Evolutionary conservation across 1,140 invertebrate genomes (phyloP), one percentile per base, ranked within the genome.

Genomic region (Augochlora pura): DNA sequence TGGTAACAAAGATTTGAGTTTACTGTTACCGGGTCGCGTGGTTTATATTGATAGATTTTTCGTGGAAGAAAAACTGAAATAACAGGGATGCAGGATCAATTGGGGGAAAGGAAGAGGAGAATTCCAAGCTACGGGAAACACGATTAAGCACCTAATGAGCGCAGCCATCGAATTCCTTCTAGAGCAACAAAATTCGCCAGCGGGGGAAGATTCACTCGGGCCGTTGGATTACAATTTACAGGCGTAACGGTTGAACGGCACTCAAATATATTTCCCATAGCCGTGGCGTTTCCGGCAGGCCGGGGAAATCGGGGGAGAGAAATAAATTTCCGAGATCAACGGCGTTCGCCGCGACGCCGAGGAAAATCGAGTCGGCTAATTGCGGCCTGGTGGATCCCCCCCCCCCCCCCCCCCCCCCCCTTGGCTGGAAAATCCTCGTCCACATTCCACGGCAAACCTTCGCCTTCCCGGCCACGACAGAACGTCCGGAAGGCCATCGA

Each of bases 341-440:
- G 89, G 86, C 81, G 83, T 81, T 80, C 77, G 71, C 57, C 52
- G 74, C 52, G 76, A 59, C 78, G 76, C 38, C 74, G 83, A 81
- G 76, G 85, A 86, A 88, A 90, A 90, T 89, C 88, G 86, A 86
- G 82, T 78, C 80, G 81, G 88, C 89, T 92, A 92, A 92, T 92
- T 90, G 91, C 89, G 88, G 67, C 78, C 77, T 81, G 74, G 74
- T 84, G 86, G 87, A 85, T 87, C 83, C 85, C 85, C 54, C 32
- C 32, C 1, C 4, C 32, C 32, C n/a, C n/a, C n/a, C n/a, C n/a
- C n/a, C n/a, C n/a, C n/a, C n/a, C n/a, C n/a, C n/a, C n/a, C n/a
- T n/a, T 8, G 60, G 57, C 60, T 66, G 46, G 59, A 62, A 69
- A 65, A 69, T 80, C 81, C 59, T 80, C 71, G 69, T 25, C 67